phyloP scores from a whole-genome alignment of 1,140 invertebrate species.

The Zaprionus ghesquierei region DNA sequence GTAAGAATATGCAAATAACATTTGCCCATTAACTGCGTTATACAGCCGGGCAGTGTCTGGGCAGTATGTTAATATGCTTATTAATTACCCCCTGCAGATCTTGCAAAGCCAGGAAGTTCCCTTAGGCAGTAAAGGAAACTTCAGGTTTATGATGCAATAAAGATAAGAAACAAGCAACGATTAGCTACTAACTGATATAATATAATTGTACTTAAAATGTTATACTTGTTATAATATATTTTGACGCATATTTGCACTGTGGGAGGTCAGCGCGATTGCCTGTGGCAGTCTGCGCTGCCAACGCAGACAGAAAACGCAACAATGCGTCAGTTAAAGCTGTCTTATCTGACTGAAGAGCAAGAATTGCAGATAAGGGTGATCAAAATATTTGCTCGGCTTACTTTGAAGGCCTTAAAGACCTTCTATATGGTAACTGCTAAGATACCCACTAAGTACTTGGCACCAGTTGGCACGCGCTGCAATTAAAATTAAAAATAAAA shows the following conservation, averaged over 20 bases:
- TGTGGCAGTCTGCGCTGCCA: background rate
- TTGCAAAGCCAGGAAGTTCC: background rate
- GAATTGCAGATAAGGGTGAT: background rate
- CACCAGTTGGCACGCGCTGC: constrained; percentile 13
- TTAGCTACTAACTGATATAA: background rate
- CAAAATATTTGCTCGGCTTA: constrained; percentile 11
- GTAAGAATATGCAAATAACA: constrained; percentile 7
- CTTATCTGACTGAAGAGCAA: constrained; percentile 9
- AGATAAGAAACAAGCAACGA: too few species aligned
- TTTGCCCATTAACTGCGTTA: constrained; percentile 5
- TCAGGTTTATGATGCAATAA: too few species aligned
- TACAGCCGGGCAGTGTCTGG: background rate
- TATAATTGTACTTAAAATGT: background rate
- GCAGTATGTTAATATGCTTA: constrained; percentile 2
- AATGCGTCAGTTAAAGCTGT: constrained; percentile 45
- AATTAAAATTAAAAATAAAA: background rate
- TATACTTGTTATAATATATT: background rate
- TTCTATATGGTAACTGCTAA: background rate
- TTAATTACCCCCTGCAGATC: background rate
- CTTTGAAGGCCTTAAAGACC: background rate
- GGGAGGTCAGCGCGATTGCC: constrained; percentile 20
- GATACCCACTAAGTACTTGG: background rate
- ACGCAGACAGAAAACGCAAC: constrained; percentile 9
- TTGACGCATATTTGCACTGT: constrained; percentile 23
- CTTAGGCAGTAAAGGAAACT: background rate